Conservation (phyloP, 2,888 invertebrate species). For the Troides aeacus region DNA sequence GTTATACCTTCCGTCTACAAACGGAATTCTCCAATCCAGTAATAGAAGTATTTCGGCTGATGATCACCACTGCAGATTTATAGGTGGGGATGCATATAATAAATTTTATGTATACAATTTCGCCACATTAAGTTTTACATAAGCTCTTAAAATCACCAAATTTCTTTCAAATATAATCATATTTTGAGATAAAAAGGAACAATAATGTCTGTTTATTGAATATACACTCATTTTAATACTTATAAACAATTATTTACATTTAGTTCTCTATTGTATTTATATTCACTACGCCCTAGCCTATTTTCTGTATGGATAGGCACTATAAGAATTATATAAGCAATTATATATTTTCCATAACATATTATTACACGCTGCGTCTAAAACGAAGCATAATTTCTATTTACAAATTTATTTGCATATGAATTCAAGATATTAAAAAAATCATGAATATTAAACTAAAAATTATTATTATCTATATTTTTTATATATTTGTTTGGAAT, state of each 20-base stretch:
- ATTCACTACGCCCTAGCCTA: conserved; percentile 8
- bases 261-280: conserved; percentile 4
- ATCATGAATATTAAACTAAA: conserved; percentile 1
- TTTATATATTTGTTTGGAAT: conserved; percentile 10
- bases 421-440: conserved; percentile 1
- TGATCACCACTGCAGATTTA: too few relatives aligned
- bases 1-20: too few relatives aligned
- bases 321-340: conserved; percentile 18
- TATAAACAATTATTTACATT: conserved; percentile 51
- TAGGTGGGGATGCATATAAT: too few relatives aligned
- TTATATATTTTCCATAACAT: conserved; percentile 25
- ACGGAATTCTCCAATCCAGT: too few relatives aligned
- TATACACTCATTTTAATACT: conserved; percentile 25
- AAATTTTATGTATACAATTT: conserved; percentile 18
- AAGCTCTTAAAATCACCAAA: conserved; percentile 28
- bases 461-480: neutral
- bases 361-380: conserved; percentile 9
- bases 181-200: conserved; percentile 40
- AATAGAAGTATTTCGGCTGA: too few relatives aligned
- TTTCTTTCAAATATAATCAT: conserved; percentile 33
- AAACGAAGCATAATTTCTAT: conserved; percentile 2
- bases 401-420: conserved; percentile 15
- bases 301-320: conserved; percentile 17
- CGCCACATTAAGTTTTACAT: conserved; percentile 13
- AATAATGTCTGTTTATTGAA: conserved; percentile 34